Conservation (phyloP, 1,140 invertebrate genomes). For the Brachionus koreanus region DNA sequence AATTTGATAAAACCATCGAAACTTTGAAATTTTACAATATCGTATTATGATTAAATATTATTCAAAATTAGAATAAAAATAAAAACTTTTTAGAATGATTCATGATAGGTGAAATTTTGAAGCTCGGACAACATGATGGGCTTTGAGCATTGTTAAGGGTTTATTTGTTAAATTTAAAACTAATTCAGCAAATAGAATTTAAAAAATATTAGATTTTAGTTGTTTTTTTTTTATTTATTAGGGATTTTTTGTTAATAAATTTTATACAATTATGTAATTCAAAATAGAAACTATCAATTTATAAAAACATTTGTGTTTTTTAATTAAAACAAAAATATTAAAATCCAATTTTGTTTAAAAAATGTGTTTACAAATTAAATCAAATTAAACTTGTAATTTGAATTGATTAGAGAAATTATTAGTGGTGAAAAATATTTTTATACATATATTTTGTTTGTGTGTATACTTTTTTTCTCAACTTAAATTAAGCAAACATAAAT, state of each 20-base stretch:
- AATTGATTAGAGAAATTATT: background rate
- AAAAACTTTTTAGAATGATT: background rate
- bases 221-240: background rate
- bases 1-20: background rate
- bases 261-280: background rate
- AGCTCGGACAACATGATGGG: background rate
- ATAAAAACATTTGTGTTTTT: background rate
- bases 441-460: too few relatives aligned
- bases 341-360: background rate
- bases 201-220: background rate
- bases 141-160: background rate
- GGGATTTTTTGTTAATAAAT: background rate
- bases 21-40: background rate
- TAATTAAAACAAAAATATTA: background rate
- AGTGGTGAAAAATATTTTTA: background rate
- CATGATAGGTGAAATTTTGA: background rate
- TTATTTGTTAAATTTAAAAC: background rate
- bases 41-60: background rate
- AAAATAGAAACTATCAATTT: background rate
- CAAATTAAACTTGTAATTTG: background rate
- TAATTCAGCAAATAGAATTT: background rate
- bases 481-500: background rate
- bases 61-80: background rate
- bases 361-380: conserved; percentile 6
- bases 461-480: background rate